Evolutionary conservation across 2,113 vertebrate genomes (phyloP), one percentile per base, ranked within the genome.

Genomic region (Ochotona curzoniae): DNA sequence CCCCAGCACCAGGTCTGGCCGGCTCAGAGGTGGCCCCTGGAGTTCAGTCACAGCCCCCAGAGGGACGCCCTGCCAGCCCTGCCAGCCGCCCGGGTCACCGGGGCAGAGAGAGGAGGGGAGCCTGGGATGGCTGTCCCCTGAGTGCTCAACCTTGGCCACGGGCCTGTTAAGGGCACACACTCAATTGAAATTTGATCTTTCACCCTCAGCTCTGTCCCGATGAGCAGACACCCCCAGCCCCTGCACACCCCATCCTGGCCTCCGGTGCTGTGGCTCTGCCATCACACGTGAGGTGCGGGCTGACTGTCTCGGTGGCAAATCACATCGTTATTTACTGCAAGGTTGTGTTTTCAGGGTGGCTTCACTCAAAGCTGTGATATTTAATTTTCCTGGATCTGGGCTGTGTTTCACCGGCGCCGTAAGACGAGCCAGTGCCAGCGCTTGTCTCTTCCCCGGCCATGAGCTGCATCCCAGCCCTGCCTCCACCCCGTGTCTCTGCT

Each of bases 111-210:
- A 74, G 81, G 79, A 76, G 14, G 0, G 60, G 60, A 21, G 73
- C 73, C 66, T 1, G 1, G 57, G 18, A 44, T 90, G 94, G 95
- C 96, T 96, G 97, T 97, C 94, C 97, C 98, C 96, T 98, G 96
- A 97, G 97, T 94, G 93, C 86, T 84, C 96, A 94, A 95, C 96
- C 96, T 96, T 96, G 96, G 98, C 97, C 97, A 93, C 80, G 90
- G 93, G 86, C 93, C 96, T 93, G 83, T 91, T 97, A 95, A 92
- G 82, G 95, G 96, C 95, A 94, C 81, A 96, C 97, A 97, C 97
- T 98, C 98, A 98, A 98, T 98, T 98, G 98, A 98, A 98, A 96
- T 94, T 82, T 97, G 97, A 98, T 97, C 97, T 97, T 94, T 85
- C 95, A 73, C 93, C 95, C 88, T 90, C 84, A 92, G 89, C 88